Evolutionary conservation across 2,113 vertebrate genomes (phyloP), one percentile per base, ranked within the genome.

Genomic region (Verasper variegatus): DNA sequence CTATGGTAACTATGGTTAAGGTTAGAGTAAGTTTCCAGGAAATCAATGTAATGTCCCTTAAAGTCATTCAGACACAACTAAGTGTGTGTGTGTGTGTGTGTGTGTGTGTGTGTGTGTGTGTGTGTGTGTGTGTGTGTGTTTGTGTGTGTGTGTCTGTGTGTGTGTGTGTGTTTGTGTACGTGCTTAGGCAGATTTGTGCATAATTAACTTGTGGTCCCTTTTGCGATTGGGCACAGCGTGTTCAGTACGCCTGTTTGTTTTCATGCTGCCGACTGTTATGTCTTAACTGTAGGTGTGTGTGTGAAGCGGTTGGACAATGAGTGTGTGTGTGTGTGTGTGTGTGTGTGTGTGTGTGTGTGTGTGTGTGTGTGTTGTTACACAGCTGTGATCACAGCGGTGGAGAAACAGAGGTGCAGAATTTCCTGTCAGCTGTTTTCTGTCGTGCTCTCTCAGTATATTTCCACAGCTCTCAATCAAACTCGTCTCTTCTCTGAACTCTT

Each of bases 371-470:
- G 37, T 74, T 71, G 45, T 86, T 73, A 35, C 88, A 84, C 86
- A 91, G 88, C 82, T 91, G 84, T 88, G 81, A 58, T 74, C 76
- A 37, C 56, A 17, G 74, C 9, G 26, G 49, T 17, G 56, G 12
- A 59, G 74, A 71, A 59, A 42, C 70, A 35, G 37, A 76, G 52
- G 55, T 24, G n/a, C 76, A 74, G 45, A 62, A 78, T 85, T 93
- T 92, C 89, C 84, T 91, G 89, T 89, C 90, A 91, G 90, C 85
- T 88, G 89, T 78, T 81, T 84, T 85, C 47, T 65, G 2, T 71
- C 65, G 66, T 42, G 42, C n/a, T 80, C n/a, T 54, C 61, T 72
- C 59, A 55, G 66, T 65, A 40, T 5, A 23, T 72, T 67, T 78
- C 40, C 56, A 1, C 24, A 18, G 21, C 14, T 55, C 51, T 64